Base-by-base conservation (phyloP, 1,140 invertebrate species). In the Ooceraea biroi region DNA sequence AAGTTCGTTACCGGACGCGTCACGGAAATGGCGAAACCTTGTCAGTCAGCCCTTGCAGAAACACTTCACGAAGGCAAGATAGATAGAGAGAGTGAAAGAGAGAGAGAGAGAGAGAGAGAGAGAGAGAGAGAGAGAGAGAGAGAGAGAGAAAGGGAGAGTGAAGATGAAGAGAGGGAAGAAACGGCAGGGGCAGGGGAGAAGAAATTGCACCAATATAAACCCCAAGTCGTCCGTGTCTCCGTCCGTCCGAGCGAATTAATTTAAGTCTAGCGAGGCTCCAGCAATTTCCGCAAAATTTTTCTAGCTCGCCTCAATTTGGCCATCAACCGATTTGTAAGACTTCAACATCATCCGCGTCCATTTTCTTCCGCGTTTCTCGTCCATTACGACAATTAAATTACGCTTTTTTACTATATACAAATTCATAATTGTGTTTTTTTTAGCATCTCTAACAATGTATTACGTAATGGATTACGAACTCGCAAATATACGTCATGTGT, bases 211-310 rank as follows among this genome's bases (percentile, higher is more conserved):
- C 83, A 84, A 88, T 83, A 89, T 86, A 91, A 91, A 86, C 87
- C 88, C 55, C 63, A 85, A 82, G 83, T 87, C 84, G 84, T 82
- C 85, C 78, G 73, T 66, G 52, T 57, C 25, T 78, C 86, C 76
- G 55, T 71, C 82, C 86, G 89, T 90, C 90, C 88, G 71, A 87
- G 88, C 88, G 89, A 92, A 92, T 92, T 91, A 91, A 92, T 92
- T 92, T 92, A 91, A 92, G 87, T 91, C 89, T 88, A 87, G 87
- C 84, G 77, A 85, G 85, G 85, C 86, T 85, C 85, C 73, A 85
- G 91, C 87, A 92, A 92, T 91, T 92, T 92, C 89, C 88, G 90
- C 89, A 90, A 36, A 36, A 92, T 90, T 92, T 92, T 92, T 91
- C 90, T 88, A 90, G 66, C 82, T 90, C 74, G 85, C 80, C 84